Evolutionary conservation across 2,888 invertebrate species (phyloP).

Genomic region (Heliconius aoede): DNA sequence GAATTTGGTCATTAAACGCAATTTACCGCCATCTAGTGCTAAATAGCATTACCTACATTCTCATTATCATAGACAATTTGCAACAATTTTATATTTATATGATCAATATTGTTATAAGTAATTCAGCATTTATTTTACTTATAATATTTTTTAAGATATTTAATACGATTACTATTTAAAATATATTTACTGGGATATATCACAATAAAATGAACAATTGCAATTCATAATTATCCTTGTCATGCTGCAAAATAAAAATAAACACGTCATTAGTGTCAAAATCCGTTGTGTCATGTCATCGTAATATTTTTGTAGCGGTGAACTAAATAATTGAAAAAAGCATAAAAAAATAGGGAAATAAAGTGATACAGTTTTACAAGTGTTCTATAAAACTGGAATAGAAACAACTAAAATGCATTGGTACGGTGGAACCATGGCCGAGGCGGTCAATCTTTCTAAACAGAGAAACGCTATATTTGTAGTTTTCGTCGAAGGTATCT

Average conservation of each 20-base stretch:
- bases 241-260: slow-evolving; percentile 50
- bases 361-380: slow-evolving; percentile 57
- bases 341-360: slow-evolving; percentile 57
- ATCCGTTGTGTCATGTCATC: slow-evolving; percentile 81
- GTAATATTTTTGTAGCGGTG: slow-evolving; percentile 64
- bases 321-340: slow-evolving; percentile 52
- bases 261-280: slow-evolving; percentile 75
- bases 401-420: slow-evolving; percentile 87
- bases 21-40: slow-evolving; percentile 55
- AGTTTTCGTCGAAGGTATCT: slow-evolving; percentile 90
- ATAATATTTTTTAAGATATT: not conserved
- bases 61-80: slow-evolving; percentile 63
- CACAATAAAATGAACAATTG: not conserved
- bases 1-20: too few relatives aligned
- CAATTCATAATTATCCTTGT: slow-evolving; percentile 24
- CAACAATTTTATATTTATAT: not conserved
- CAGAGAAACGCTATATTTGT: slow-evolving; percentile 91
- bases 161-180: not conserved
- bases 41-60: slow-evolving; percentile 60
- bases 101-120: not conserved
- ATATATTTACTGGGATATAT: not conserved
- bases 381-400: slow-evolving; percentile 59
- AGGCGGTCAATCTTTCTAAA: slow-evolving; percentile 91
- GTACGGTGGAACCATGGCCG: slow-evolving; percentile 92
- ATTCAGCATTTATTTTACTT: not conserved